Conservation (phyloP, 2,888 invertebrate genomes). For the Philaethria dido region DNA sequence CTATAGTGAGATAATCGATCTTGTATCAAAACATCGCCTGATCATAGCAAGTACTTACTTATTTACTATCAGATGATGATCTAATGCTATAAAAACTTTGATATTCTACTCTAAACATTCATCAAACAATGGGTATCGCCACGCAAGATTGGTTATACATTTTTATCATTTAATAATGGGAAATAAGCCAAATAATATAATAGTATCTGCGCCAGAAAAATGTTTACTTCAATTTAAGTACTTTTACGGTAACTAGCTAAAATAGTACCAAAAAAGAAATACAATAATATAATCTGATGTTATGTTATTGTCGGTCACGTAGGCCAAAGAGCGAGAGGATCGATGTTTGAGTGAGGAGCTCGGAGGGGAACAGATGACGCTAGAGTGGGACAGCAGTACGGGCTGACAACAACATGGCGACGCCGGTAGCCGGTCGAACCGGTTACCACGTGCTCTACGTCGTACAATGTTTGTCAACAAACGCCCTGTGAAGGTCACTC, state of each 20-base stretch:
- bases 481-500: constrained; percentile 78
- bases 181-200: neutral
- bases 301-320: constrained; percentile 81
- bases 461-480: constrained; percentile 82
- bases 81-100: constrained; percentile 21
- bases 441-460: constrained; percentile 80
- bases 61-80: constrained; percentile 39
- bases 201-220: neutral
- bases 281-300: constrained; percentile 27
- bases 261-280: neutral
- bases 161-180: neutral
- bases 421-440: constrained; percentile 78
- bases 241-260: constrained; percentile 3
- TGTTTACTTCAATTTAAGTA: constrained; percentile 2
- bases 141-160: neutral
- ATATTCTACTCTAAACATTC: neutral
- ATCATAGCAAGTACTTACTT: constrained; percentile 20
- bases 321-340: constrained; percentile 65
- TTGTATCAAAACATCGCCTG: constrained; percentile 40
- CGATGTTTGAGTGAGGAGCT: constrained; percentile 53
- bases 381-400: constrained; percentile 64
- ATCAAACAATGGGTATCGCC: neutral
- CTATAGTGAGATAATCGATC: constrained; percentile 33
- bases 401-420: constrained; percentile 82
- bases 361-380: constrained; percentile 51